phyloP scores from a whole-genome alignment of 2,888 invertebrate genomes.

The Uropetala carovei region DNA sequence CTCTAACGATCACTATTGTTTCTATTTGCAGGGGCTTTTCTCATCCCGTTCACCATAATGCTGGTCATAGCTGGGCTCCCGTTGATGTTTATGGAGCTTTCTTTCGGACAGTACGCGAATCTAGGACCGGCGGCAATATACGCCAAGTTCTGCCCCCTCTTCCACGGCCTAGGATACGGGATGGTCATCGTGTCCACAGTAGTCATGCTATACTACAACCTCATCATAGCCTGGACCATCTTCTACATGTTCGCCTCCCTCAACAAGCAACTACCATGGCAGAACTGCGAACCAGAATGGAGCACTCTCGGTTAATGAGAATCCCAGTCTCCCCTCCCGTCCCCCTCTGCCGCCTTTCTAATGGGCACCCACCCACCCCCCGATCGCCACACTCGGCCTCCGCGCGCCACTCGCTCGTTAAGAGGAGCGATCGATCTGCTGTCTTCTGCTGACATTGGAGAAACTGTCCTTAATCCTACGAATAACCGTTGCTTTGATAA shows the following conservation, averaged over 20 bases:
- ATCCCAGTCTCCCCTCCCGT: too few species aligned
- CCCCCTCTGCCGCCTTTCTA: too few species aligned
- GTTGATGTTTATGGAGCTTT: constrained; percentile 90
- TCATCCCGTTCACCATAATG: constrained; percentile 89
- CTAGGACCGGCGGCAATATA: constrained; percentile 88
- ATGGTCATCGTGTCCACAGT: constrained; percentile 87
- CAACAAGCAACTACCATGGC: constrained; percentile 81
- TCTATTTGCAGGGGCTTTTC: constrained; percentile 81
- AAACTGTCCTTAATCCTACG: too few species aligned
- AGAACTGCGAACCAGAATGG: constrained; percentile 84
- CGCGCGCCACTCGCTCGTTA: too few species aligned
- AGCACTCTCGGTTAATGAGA: constrained; percentile 79
- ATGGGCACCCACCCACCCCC: too few species aligned
- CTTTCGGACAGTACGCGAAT: constrained; percentile 89
- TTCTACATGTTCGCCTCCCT: constrained; percentile 86
- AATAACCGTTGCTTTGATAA: too few species aligned
- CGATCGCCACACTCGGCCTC: too few species aligned
- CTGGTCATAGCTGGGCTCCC: constrained; percentile 89
- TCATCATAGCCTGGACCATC: constrained; percentile 87
- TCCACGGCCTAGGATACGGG: constrained; percentile 85
- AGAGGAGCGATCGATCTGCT: too few species aligned
- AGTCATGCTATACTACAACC: constrained; percentile 86
- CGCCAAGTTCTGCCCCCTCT: constrained; percentile 86
- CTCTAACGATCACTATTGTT: not conserved
- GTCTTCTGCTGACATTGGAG: too few species aligned